phyloP scores from a whole-genome alignment of 2,113 vertebrate genomes.

The Lagopus leucura region DNA sequence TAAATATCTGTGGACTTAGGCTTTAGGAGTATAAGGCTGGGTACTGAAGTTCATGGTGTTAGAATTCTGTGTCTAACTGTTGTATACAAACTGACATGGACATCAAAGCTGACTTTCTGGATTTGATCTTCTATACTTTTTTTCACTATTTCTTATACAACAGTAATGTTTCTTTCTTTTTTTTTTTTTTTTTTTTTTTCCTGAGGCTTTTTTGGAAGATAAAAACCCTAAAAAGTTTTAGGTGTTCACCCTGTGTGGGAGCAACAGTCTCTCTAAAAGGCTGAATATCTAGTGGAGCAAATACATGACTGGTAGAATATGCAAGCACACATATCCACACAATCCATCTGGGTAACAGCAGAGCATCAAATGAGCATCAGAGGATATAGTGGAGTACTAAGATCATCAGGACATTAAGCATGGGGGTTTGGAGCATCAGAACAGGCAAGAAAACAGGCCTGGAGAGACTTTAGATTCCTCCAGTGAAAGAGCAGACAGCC shows the following conservation, averaged over 20 bases:
- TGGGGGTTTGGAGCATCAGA: not conserved
- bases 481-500: not conserved
- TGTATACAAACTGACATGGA: not conserved
- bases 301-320: not conserved
- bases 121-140: not conserved
- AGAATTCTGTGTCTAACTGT: not conserved
- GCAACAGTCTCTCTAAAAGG: not conserved
- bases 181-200: not conserved
- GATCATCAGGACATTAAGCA: not conserved
- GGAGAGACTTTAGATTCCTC: not conserved
- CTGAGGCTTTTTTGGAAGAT: not conserved
- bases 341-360: not conserved
- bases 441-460: not conserved
- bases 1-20: not conserved
- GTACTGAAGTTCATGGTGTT: not conserved
- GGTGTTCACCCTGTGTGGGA: not conserved
- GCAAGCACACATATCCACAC: not conserved
- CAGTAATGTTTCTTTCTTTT: not conserved
- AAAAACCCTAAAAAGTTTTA: not conserved
- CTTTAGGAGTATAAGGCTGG: not conserved
- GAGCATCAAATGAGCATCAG: not conserved
- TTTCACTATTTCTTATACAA: not conserved
- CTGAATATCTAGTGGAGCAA: not conserved
- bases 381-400: not conserved
- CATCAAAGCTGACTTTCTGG: not conserved